Evolutionary conservation across 2,888 invertebrate species (phyloP), one percentile per base, ranked within the genome.

Genomic region (Napeogenes sylphis): DNA sequence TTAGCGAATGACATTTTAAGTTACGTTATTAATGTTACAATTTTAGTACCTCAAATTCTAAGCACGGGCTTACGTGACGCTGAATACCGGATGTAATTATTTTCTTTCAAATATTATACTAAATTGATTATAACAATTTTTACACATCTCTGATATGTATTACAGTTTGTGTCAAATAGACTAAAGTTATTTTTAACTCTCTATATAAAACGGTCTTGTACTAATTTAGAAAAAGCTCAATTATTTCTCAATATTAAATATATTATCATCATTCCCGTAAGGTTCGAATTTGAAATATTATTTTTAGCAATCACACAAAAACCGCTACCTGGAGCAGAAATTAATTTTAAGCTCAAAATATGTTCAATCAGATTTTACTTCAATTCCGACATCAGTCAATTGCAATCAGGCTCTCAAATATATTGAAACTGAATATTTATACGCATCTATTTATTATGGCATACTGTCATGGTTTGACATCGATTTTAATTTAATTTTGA

Each of bases 321-420:
- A 51, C 51, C 51, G 51, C 51, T 51, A 51, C 51, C 51, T 51
- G 51, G 12, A 53, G 59, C 63, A 54, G 59, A 59, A 63, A 63
- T 59, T 63, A 63, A 59, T 63, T 63, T 63, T 56, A 59, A 53
- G 53, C 51, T 51, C 45, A 59, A 56, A 63, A 59, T 56, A 51
- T 30, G 30, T 56, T 56, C 55, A 56, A 46, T 38, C 59, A 51
- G 59, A 59, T 59, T 63, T 56, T 53, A 63, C 56, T 46, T 45
- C 53, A 56, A 63, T 59, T 59, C 59, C 53, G 56, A 35, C n/a
- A 30, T 35, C 38, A 62, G 45, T 53, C 53, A 58, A 42, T 53
- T 13, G 38, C 12, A 53, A 51, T 51, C 51, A 38, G 14, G 21
- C 30, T 10, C 10, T 45, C 32, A 45, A 51, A 30, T 59, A 45